A percentile compares a stretch with the other conserved stretches of the same genome.
phyloP scores from a whole-genome alignment of 2,797 vertebrate species.

The Erpetoichthys calabaricus region DNA sequence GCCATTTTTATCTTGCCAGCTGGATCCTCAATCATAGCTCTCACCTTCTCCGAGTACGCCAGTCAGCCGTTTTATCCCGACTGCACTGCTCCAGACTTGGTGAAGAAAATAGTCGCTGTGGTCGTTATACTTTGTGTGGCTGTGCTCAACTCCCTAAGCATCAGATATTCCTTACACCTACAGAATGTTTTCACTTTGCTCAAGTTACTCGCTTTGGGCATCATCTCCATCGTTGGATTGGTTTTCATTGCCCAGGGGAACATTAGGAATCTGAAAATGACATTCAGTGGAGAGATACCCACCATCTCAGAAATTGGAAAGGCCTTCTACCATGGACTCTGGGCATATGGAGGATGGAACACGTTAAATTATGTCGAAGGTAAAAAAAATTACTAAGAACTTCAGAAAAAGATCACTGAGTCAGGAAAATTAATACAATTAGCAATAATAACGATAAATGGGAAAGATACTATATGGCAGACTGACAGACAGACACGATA shows the following conservation, averaged over 20 bases:
- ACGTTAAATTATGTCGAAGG: conserved; percentile 40
- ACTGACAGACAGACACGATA: too few species aligned
- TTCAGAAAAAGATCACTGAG: too few species aligned
- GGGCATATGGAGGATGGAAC: conserved; percentile 35
- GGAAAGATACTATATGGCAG: too few species aligned
- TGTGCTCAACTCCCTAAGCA: conserved; percentile 30
- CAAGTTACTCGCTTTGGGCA: conserved; percentile 34
- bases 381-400: conserved; percentile 14
- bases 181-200: conserved; percentile 37
- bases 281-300: conserved; percentile 30
- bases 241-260: conserved; percentile 20
- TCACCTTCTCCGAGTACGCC: conserved; percentile 35
- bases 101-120: conserved; percentile 41
- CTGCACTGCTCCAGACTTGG: conserved; percentile 28
- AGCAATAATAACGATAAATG: too few species aligned
- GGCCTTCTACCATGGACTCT: conserved; percentile 43
- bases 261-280: conserved; percentile 22
- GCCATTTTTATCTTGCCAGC: conserved; percentile 25
- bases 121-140: conserved; percentile 33
- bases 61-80: conserved; percentile 32
- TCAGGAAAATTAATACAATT: too few species aligned
- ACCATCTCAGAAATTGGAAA: conserved; percentile 22
- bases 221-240: conserved; percentile 28
- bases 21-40: conserved; percentile 29
- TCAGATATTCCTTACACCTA: conserved; percentile 31